A percentile compares a stretch with the other conserved stretches of the same genome.
Evolutionary conservation across 2,888 invertebrate genomes (phyloP).

Genomic region (Sphaeridia pumilis): DNA sequence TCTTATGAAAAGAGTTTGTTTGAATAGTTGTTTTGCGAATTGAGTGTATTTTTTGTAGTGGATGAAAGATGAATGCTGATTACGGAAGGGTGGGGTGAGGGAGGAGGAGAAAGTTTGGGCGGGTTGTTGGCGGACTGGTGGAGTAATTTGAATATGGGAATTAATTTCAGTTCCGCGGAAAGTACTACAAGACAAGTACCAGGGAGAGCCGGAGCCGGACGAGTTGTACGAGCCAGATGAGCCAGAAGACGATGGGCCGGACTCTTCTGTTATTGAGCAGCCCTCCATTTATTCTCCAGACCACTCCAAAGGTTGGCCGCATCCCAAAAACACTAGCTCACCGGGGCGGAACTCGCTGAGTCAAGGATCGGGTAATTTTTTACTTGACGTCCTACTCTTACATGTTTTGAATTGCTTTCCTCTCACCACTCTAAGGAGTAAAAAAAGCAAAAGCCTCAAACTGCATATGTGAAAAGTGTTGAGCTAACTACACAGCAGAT

Average conservation of each 20-base stretch:
- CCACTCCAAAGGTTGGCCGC: constrained; percentile 34
- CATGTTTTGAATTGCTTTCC: too few relatives aligned
- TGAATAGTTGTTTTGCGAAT: too few relatives aligned
- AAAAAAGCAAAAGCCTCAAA: too few relatives aligned
- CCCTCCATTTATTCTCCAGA: constrained; percentile 36
- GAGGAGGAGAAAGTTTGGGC: too few relatives aligned
- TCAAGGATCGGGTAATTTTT: constrained; percentile 12
- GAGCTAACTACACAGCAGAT: too few relatives aligned
- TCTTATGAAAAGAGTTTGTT: too few relatives aligned
- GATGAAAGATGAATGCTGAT: too few relatives aligned
- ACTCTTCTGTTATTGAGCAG: constrained; percentile 40
- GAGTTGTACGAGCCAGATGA: constrained; percentile 50
- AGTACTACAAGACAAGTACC: constrained; percentile 69
- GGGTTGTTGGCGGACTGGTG: too few relatives aligned
- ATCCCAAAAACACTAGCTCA: constrained; percentile 29
- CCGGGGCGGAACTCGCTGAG: constrained; percentile 29
- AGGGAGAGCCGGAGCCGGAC: constrained; percentile 64
- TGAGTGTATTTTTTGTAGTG: neutral
- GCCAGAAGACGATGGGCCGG: constrained; percentile 47
- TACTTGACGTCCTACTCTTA: too few relatives aligned
- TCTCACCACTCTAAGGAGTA: too few relatives aligned
- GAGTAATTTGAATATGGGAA: neutral
- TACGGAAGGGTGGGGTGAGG: too few relatives aligned
- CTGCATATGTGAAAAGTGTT: too few relatives aligned
- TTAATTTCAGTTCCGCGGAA: constrained; percentile 58